Evolutionary conservation across 2,797 vertebrate genomes (phyloP).

Genomic region (Anniella stebbinsi): DNA sequence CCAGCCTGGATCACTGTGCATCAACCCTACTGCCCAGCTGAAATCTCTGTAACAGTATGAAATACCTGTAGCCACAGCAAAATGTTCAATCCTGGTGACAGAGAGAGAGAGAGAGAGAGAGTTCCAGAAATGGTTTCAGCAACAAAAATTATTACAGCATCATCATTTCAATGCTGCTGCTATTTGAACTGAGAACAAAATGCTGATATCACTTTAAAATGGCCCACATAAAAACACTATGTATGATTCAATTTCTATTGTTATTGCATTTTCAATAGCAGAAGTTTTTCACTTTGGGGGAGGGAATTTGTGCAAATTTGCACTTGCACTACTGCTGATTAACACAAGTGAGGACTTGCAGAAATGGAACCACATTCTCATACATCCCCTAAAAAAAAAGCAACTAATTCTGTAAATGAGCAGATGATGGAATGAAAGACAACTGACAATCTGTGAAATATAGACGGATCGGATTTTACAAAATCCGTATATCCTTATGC

Average conservation of each 20-base stretch:
- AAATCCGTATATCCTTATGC: no score
- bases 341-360: no score
- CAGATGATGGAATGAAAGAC: no score
- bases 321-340: no score
- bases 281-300: not conserved
- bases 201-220: not conserved
- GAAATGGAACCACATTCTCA: no score
- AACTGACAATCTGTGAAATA: no score
- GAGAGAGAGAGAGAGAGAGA: not conserved
- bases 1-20: not conserved
- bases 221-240: not conserved
- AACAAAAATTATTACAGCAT: not conserved
- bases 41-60: not conserved
- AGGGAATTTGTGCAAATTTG: no score
- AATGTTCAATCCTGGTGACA: not conserved
- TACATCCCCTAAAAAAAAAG: no score
- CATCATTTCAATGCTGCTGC: not conserved
- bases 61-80: not conserved
- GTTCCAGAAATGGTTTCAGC: not conserved
- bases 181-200: not conserved
- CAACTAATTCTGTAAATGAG: no score
- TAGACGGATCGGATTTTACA: no score
- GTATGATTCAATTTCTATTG: no score
- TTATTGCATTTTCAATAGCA: no score
- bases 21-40: not conserved